These are phyloP conservation scores for Apotomis betuletana DNA, from an alignment of 2,888 invertebrate genomes.

Conservation along the genomic window DNA sequence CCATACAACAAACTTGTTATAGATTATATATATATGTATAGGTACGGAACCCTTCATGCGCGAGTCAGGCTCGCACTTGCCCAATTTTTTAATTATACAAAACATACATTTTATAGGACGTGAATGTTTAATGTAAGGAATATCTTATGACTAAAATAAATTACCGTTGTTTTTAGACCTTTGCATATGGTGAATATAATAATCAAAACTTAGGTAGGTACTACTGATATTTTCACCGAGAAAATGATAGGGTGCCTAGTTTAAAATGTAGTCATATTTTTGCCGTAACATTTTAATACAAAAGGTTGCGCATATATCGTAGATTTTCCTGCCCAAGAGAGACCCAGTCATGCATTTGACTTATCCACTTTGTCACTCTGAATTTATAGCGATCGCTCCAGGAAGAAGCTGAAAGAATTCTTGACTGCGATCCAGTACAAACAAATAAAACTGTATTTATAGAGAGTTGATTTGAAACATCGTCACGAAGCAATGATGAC, in stretches of 20 bases:
- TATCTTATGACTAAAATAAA: too few relatives aligned
- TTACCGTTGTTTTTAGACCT: too few relatives aligned
- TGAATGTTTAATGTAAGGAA: neutral
- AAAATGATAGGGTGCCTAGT: neutral
- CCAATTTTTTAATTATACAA: neutral
- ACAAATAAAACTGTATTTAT: slow-evolving; percentile 38
- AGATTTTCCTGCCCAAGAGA: slow-evolving; percentile 26
- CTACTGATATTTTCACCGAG: neutral
- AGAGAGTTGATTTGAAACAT: slow-evolving; percentile 11
- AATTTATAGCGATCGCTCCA: slow-evolving; percentile 29
- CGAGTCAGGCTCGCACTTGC: too few relatives aligned
- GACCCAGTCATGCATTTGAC: slow-evolving; percentile 32
- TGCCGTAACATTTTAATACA: slow-evolving; percentile 16
- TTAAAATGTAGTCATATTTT: slow-evolving; percentile 15
- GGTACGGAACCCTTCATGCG: too few relatives aligned
- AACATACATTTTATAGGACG: neutral
- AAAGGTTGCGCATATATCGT: slow-evolving; percentile 20
- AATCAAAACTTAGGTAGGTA: too few relatives aligned
- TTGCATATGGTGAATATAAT: too few relatives aligned
- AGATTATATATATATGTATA: too few relatives aligned
- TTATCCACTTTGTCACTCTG: slow-evolving; percentile 28
- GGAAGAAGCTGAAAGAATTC: slow-evolving; percentile 35
- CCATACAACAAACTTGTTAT: too few relatives aligned
- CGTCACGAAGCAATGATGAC: neutral
- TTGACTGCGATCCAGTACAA: slow-evolving; percentile 38